Base-by-base conservation (phyloP, 2,888 invertebrate genomes). In the Nephrotoma guestfalica region DNA sequence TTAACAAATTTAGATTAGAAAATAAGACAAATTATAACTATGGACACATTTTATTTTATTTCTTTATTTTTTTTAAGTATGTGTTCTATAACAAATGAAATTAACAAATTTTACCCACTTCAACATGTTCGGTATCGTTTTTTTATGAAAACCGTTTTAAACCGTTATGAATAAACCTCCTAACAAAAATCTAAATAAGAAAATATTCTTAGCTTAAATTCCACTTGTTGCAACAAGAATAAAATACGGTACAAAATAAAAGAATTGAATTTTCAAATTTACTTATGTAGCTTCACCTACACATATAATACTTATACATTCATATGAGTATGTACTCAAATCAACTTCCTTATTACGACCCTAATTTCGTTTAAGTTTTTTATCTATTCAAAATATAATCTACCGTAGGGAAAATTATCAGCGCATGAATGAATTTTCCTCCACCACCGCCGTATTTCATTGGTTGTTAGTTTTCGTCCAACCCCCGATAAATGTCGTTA, bases 401-500 rank as follows among this genome's bases (percentile, higher is more conserved):
- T 71, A 57, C 71, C 4, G 18, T 30, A 71, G 42, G 84, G 84
- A 84, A 84, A 84, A 84, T 84, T 85, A 85, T 15, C 85, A 6
- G 85, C 85, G 85, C 85, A 85, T 85, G 85, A 85, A 85, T 85
- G 43, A 85, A 43, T 85, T 85, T 85, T 43, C 85, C 85, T 45
- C 45, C 85, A 43, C 41, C 85, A 85, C 42, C 85, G n/a, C 30
- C 71, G 7, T 71, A 30, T 71, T 43, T 43, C 42, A 41, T 85
- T 41, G 85, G 43, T 45, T 85, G 85, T 42, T 43, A 15, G 43
- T 43, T 85, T 43, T 43, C 41, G 85, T 41, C 85, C 85, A 85
- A 85, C 85, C 85, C 85, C 43, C 85, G 43, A 85, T 45, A 43
- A 18, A 71, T 30, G 9, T 85, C 43, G 42, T 18, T 85, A 85